Evolutionary conservation across 2,888 invertebrate species (phyloP), one percentile per base, ranked within the genome.

Genomic region (Dynastes hyllus): DNA sequence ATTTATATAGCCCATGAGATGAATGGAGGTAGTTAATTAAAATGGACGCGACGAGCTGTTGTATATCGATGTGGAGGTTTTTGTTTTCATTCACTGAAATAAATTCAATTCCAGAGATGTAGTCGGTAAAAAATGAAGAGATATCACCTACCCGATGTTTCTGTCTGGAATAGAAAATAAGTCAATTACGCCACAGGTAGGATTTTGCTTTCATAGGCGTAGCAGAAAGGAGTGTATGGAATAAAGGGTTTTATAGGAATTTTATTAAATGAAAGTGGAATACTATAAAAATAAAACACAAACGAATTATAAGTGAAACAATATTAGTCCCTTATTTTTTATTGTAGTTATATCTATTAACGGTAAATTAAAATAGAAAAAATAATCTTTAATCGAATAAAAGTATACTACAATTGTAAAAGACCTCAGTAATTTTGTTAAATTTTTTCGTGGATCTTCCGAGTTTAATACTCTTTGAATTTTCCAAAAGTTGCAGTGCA

Each of bases 61-160:
- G 58, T 29, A 5, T 37, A 45, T 27, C 22, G 45, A 61, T 70
- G 61, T 45, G 4, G 63, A 61, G n/a, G 51, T 50, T 65, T 78
- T 78, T 78, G 66, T 73, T 78, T 78, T 78, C 78, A 73, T 73
- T 71, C 73, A 53, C 37, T 29, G 53, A 16, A 61, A 40, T 51
- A 53, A 66, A 78, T 73, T 58, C 40, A n/a, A 65, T 65, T 65
- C 65, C 37, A 22, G 65, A 16, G 13, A 27, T 27, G 58, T 75
- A 32, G n/a, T 13, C 27, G n/a, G 40, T 16, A 58, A 55, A 50
- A 73, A 78, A 78, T 78, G 78, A 78, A 78, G 78, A 78, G 65
- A 71, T 73, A 78, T 73, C 63, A 63, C 37, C 37, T 63, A 73
- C 37, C 40, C 51, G 73, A 65, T 22, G 40, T 51, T 73, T 75